phyloP scores from a whole-genome alignment of 2,888 invertebrate genomes.

The Plagodis dolabraria region DNA sequence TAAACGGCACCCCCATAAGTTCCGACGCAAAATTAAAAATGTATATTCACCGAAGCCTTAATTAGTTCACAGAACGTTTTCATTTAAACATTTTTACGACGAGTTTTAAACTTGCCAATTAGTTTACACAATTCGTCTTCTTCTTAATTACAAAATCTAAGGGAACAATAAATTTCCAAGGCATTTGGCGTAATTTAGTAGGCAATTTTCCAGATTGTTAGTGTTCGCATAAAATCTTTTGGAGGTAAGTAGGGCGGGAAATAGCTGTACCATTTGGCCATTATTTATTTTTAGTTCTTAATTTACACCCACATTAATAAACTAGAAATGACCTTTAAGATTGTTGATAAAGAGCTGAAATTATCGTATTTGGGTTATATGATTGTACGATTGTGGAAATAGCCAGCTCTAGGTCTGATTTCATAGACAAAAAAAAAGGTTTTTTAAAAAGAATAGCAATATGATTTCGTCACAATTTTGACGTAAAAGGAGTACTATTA shows the following conservation, averaged over 20 bases:
- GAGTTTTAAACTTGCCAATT: constrained; percentile 28
- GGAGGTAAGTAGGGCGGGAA: constrained; percentile 16
- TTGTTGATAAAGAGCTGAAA: constrained; percentile 17
- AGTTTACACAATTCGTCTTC: constrained; percentile 33
- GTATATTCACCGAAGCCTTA: constrained; percentile 4
- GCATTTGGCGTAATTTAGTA: constrained; percentile 50
- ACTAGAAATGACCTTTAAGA: constrained; percentile 9
- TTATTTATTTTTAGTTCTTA: constrained; percentile 24
- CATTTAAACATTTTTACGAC: constrained; percentile 21
- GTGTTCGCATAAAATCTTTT: constrained; percentile 25
- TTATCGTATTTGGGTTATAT: background rate
- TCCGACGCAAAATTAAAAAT: background rate
- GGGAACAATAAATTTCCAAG: constrained; percentile 49
- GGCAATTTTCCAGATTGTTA: constrained; percentile 42
- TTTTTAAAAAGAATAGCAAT: too few species aligned
- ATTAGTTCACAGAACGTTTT: constrained; percentile 11
- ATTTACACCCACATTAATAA: constrained; percentile 15
- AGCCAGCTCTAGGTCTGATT: background rate
- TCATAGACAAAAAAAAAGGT: background rate
- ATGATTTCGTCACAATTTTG: too few species aligned
- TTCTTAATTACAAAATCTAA: constrained; percentile 47
- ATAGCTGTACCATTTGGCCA: constrained; percentile 12
- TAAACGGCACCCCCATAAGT: background rate
- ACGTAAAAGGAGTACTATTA: too few species aligned
- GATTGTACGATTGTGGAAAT: background rate